Percentiles rank a stretch among this genome's conserved stretches.
These are phyloP conservation scores for Acanthiza pusilla DNA, from an alignment of 2,797 vertebrate species.

Conservation along the genomic window DNA sequence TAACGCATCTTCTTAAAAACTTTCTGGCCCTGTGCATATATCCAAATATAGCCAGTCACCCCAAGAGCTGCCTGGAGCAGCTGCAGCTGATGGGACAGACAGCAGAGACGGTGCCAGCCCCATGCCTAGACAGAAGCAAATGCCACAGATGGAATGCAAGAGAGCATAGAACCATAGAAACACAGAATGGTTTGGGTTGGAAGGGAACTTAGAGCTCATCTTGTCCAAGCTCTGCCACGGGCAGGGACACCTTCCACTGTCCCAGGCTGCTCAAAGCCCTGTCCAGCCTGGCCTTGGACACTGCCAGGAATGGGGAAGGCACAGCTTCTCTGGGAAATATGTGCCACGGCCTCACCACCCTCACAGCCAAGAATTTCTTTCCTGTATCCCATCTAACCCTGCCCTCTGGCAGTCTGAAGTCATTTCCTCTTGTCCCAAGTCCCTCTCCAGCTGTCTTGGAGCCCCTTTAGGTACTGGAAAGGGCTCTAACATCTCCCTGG, in stretches of 20 bases:
- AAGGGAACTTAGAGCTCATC: neutral
- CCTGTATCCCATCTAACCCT: neutral
- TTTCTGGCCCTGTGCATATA: neutral
- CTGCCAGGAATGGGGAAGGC: neutral
- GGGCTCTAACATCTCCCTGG: neutral
- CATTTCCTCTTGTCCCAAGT: neutral
- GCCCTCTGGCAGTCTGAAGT: neutral
- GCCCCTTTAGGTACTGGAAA: neutral
- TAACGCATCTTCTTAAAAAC: neutral
- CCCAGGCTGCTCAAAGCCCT: neutral
- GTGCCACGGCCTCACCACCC: neutral
- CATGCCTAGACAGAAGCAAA: accelerated
- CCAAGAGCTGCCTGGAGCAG: neutral
- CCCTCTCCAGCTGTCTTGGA: neutral
- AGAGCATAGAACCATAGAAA: neutral
- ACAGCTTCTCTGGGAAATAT: neutral
- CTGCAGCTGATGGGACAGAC: neutral
- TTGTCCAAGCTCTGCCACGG: neutral
- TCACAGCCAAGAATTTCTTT: neutral
- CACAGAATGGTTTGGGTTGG: neutral
- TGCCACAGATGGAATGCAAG: accelerated
- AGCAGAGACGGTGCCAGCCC: accelerated
- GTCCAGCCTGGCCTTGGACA: neutral
- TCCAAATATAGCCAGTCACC: accelerated
- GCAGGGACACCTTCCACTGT: neutral